Conservation (phyloP, 2,888 invertebrate species). For the Melanostoma mellinum region DNA sequence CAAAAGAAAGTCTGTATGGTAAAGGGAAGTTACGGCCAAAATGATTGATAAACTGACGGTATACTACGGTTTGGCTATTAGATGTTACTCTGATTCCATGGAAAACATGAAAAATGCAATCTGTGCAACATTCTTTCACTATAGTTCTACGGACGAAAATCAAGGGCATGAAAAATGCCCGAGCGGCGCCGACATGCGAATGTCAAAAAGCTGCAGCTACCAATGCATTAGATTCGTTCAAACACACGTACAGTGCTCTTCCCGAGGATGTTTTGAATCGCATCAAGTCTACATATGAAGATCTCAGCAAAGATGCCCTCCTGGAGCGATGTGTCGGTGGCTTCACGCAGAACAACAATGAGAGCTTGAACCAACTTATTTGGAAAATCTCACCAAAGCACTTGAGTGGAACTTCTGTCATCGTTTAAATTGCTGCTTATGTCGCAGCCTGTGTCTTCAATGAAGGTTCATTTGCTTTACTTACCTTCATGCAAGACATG, state of each 20-base stretch:
- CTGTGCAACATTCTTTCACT: neutral
- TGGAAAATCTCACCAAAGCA: no score
- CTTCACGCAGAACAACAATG: no score
- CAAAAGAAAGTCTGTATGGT: neutral
- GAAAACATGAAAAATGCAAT: constrained; percentile 6
- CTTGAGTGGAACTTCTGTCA: constrained; percentile 38
- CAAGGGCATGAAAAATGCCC: constrained; percentile 7
- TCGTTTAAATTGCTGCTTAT: constrained; percentile 62
- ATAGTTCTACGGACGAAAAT: constrained; percentile 9
- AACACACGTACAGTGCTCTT: constrained; percentile 9
- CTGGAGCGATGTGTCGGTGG: constrained; percentile 47
- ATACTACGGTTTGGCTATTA: no score
- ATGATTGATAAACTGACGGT: no score
- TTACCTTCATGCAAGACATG: constrained; percentile 23
- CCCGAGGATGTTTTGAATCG: neutral
- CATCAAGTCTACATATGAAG: constrained; percentile 55
- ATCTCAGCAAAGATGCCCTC: constrained; percentile 68
- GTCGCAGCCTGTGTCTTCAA: constrained; percentile 24
- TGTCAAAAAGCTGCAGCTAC: constrained; percentile 16
- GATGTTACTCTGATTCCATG: neutral
- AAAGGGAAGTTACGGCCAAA: constrained; percentile 3
- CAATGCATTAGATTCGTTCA: constrained; percentile 3
- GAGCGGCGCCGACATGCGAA: constrained; percentile 13
- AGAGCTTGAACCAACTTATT: no score
- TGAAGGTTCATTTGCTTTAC: constrained; percentile 13